A percentile compares a stretch with the other conserved stretches of the same genome.
Evolutionary conservation across 2,888 invertebrate genomes (phyloP).

Genomic region (Platycnemis pennipes): DNA sequence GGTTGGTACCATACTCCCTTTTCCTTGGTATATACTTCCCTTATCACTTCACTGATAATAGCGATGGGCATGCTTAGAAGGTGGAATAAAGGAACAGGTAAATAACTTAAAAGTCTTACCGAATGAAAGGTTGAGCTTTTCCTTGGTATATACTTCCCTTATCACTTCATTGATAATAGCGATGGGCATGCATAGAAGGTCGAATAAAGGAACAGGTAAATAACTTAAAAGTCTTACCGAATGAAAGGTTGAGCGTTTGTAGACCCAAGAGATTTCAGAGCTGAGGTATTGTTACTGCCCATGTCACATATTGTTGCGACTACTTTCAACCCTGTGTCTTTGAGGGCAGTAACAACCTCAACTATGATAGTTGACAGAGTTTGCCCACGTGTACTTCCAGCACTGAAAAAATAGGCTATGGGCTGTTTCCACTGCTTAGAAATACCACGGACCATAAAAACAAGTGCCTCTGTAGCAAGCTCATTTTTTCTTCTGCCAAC

Average conservation of each 20-base stretch:
- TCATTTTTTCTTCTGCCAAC: neutral
- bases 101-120: no score
- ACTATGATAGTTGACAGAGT: neutral
- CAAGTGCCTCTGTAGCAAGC: slow-evolving; percentile 11
- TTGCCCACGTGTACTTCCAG: neutral
- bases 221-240: neutral
- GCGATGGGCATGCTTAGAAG: neutral
- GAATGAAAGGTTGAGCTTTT: no score
- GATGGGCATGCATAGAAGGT: no score
- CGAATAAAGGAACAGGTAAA: neutral
- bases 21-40: neutral
- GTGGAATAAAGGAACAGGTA: neutral
- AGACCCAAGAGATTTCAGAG: slow-evolving; percentile 4
- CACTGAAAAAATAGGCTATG: neutral
- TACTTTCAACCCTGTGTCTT: slow-evolving; percentile 21
- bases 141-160: no score
- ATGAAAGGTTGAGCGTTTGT: slow-evolving; percentile 8
- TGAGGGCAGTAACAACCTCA: neutral
- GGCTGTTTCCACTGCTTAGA: slow-evolving; percentile 21
- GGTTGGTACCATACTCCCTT: neutral
- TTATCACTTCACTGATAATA: neutral
- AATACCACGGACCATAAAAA: slow-evolving; percentile 37
- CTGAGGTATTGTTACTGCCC: neutral
- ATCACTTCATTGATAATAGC: no score
- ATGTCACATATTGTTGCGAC: slow-evolving; percentile 12